phyloP scores from a whole-genome alignment of 2,113 vertebrate species.

The Monopterus albus region DNA sequence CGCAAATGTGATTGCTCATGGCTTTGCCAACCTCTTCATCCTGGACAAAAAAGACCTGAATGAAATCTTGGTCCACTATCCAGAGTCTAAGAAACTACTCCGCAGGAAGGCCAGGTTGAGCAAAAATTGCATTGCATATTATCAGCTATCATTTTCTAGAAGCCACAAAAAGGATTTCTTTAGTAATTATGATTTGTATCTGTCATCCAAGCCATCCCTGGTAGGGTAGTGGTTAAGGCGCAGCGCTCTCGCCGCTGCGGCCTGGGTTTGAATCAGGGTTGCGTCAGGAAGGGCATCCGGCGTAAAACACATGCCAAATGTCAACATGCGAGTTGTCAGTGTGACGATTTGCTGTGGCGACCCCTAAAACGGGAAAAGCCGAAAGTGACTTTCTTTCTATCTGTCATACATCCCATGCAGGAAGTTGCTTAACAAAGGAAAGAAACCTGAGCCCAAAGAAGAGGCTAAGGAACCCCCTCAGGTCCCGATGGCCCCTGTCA shows the following conservation, averaged over 20 bases:
- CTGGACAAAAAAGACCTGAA: slow-evolving; percentile 96
- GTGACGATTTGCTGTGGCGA: no score
- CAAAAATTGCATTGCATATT: background rate
- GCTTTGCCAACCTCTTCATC: slow-evolving; percentile 97
- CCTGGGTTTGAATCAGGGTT: no score
- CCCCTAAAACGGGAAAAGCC: no score
- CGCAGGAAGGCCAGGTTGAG: slow-evolving; percentile 92
- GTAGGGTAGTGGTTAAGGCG: background rate
- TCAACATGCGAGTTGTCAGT: no score
- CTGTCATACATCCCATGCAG: slow-evolving; percentile 80
- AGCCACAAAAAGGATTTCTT: background rate
- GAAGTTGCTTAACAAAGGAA: slow-evolving; percentile 90
- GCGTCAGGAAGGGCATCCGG: no score
- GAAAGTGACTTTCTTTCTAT: no score
- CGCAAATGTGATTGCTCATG: slow-evolving; percentile 92
- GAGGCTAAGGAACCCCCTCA: slow-evolving; percentile 53
- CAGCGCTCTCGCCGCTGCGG: no score
- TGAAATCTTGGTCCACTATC: slow-evolving; percentile 95
- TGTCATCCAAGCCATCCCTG: no score
- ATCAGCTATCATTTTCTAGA: background rate
- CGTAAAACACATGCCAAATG: no score
- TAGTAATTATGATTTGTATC: background rate
- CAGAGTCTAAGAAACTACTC: slow-evolving; percentile 95
- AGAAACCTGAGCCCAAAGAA: slow-evolving; percentile 84
- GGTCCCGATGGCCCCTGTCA: slow-evolving; percentile 79